phyloP scores from a whole-genome alignment of 2,888 invertebrate species.

The Phorcus lineatus region DNA sequence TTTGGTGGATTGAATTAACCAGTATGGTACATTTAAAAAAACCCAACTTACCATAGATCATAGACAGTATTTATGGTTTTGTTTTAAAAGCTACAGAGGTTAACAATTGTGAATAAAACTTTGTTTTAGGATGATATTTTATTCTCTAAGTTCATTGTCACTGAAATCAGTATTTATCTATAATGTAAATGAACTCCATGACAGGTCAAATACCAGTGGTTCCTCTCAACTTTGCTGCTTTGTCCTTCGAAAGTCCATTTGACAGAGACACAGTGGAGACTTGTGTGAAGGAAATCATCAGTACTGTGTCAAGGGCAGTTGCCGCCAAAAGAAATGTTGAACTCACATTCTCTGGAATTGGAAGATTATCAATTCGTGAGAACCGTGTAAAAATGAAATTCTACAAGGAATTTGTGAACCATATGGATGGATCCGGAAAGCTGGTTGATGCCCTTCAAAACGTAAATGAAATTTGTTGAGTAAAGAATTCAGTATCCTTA shows the following conservation, averaged over 20 bases:
- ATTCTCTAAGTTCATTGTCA: too few species aligned
- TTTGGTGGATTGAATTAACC: too few species aligned
- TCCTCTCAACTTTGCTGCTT: slow-evolving; percentile 72
- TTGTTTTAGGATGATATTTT: too few species aligned
- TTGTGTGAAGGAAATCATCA: slow-evolving; percentile 74
- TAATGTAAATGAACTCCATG: slow-evolving; percentile 22
- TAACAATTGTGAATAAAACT: too few species aligned
- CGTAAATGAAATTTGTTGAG: slow-evolving; percentile 55
- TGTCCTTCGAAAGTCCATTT: slow-evolving; percentile 73
- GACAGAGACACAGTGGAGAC: slow-evolving; percentile 73
- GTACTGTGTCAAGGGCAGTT: slow-evolving; percentile 67
- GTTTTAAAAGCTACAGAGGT: too few species aligned
- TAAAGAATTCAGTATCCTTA: not conserved
- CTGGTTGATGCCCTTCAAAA: slow-evolving; percentile 73
- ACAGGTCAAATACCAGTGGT: slow-evolving; percentile 74
- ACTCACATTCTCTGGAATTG: slow-evolving; percentile 72
- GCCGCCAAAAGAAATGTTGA: slow-evolving; percentile 71
- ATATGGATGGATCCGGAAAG: slow-evolving; percentile 73
- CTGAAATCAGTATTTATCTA: too few species aligned
- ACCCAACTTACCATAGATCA: too few species aligned
- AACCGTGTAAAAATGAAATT: slow-evolving; percentile 75
- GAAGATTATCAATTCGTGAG: slow-evolving; percentile 72
- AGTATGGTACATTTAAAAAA: too few species aligned
- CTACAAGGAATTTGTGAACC: slow-evolving; percentile 74
- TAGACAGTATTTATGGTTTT: too few species aligned